Conservation (phyloP, 2,888 invertebrate genomes). For the Cheilosia variabilis region DNA sequence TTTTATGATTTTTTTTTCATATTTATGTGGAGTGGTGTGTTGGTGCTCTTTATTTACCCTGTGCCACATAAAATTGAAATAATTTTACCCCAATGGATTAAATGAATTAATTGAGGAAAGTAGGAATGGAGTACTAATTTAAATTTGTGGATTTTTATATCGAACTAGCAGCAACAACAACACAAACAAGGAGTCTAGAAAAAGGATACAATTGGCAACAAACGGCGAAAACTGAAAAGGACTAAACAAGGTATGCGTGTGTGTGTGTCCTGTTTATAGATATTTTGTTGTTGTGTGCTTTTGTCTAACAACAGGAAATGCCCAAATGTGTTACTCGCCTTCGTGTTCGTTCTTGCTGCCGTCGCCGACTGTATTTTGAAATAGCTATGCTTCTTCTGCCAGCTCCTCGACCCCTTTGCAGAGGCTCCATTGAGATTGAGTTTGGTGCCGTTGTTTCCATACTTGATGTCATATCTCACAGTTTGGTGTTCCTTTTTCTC, state of each 20-base stretch:
- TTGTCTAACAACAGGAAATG: slow-evolving; percentile 58
- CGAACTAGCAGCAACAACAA: slow-evolving; percentile 54
- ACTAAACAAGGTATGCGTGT: slow-evolving; percentile 34
- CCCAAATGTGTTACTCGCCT: slow-evolving; percentile 47
- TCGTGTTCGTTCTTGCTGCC: background rate
- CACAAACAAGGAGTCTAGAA: slow-evolving; percentile 26
- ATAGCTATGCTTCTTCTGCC: background rate
- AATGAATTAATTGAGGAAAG: slow-evolving; percentile 47
- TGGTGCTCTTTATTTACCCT: slow-evolving; percentile 42
- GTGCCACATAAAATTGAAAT: slow-evolving; percentile 27
- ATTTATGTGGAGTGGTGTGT: slow-evolving; percentile 54
- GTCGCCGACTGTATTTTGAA: slow-evolving; percentile 40
- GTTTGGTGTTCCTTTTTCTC: slow-evolving; percentile 35
- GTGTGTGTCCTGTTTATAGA: slow-evolving; percentile 19
- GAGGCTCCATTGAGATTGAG: too few species aligned
- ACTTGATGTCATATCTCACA: slow-evolving; percentile 10
- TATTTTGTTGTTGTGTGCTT: background rate
- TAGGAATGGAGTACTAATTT: slow-evolving; percentile 23
- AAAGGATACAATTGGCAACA: slow-evolving; percentile 66
- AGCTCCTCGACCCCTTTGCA: too few species aligned
- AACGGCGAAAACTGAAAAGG: slow-evolving; percentile 34
- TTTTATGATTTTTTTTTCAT: slow-evolving; percentile 26
- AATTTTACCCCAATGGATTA: slow-evolving; percentile 50
- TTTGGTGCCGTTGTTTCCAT: too few species aligned
- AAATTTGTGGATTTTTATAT: slow-evolving; percentile 27